Evolutionary conservation across 2,797 vertebrate genomes (phyloP), one percentile per base, ranked within the genome.

Genomic region (Crenuchus spilurus): DNA sequence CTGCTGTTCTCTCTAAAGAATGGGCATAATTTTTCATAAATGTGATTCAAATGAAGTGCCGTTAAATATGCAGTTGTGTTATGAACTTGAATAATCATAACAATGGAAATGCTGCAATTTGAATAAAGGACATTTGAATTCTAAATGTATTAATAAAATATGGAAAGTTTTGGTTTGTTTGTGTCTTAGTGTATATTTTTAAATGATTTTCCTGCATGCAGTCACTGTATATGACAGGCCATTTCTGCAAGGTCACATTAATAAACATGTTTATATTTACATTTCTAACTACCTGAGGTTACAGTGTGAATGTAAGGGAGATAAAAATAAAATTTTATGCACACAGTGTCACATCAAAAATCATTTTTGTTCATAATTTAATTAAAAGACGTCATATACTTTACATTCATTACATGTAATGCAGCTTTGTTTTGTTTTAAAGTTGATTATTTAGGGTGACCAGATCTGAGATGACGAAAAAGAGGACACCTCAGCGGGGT

Each of bases 141-240:
- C 91, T 93, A 90, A 93, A 92, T 88, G 87, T 92, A 82, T 92
- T 93, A 91, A 95, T 97, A 95, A 96, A 94, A 95, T 97, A 97
- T 96, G 96, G 87, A 95, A 97, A 97, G 86, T 85, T 92, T 90
- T 79, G 86, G 84, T 84, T 83, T n/a, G n/a, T n/a, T n/a, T n/a
- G n/a, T n/a, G n/a, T n/a, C 87, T 91, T 94, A 91, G 91, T 91
- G 94, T 94, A 94, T 95, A 95, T 95, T 92, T 94, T 91, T 92
- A 82, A 92, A 93, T 88, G 81, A 71, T 85, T 89, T 84, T 87
- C 87, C 83, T 77, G 65, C 84, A 78, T 91, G 88, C 84, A 93
- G 94, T 92, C 94, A 91, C 91, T 88, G 88, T 92, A 93, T 76
- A 83, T 90, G 91, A 94, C 91, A 94, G 90, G 74, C 85, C 68